Evolutionary conservation across 2,888 invertebrate genomes (phyloP).

Genomic region (Tinea pellionella): DNA sequence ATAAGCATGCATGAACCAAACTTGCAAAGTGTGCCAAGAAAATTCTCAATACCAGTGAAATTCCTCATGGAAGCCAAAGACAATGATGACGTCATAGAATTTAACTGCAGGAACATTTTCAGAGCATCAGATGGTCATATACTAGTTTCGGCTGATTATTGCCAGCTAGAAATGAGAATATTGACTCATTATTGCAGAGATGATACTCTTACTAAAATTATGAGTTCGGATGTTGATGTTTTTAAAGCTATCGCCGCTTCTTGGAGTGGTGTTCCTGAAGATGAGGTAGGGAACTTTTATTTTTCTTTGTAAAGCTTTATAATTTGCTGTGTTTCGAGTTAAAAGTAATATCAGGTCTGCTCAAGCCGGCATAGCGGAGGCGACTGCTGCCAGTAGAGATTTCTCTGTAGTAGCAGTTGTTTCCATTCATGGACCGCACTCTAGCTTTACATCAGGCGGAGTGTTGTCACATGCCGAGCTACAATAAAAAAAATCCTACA

Average conservation of each 20-base stretch:
- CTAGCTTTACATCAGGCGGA: too few relatives aligned
- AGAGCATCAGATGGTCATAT: slow-evolving; percentile 67
- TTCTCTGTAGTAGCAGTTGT: too few relatives aligned
- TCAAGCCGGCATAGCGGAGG: too few relatives aligned
- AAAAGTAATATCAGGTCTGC: too few relatives aligned
- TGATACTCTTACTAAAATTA: slow-evolving; percentile 72
- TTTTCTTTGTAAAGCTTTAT: slow-evolving; percentile 14
- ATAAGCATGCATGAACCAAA: slow-evolving; percentile 94
- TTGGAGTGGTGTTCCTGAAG: slow-evolving; percentile 78
- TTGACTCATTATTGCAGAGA: slow-evolving; percentile 92
- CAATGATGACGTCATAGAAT: slow-evolving; percentile 42
- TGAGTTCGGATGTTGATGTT: slow-evolving; percentile 78
- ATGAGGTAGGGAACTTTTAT: slow-evolving; percentile 67
- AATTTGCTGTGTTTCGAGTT: slow-evolving; percentile 7
- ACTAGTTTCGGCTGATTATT: slow-evolving; percentile 93
- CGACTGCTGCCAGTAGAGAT: too few relatives aligned
- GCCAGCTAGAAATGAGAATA: slow-evolving; percentile 94
- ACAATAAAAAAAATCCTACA: too few relatives aligned
- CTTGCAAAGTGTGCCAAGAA: slow-evolving; percentile 90
- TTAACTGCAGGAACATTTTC: slow-evolving; percentile 80
- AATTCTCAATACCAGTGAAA: slow-evolving; percentile 73
- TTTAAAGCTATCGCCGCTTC: slow-evolving; percentile 88
- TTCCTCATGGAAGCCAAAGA: slow-evolving; percentile 29
- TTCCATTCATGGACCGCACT: too few relatives aligned
- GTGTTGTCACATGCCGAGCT: too few relatives aligned